A percentile compares a stretch with the other conserved stretches of the same genome.
These are phyloP conservation scores for Phrynocephalus versicolor DNA, from an alignment of 2,113 vertebrate species.

Conservation along the genomic window DNA sequence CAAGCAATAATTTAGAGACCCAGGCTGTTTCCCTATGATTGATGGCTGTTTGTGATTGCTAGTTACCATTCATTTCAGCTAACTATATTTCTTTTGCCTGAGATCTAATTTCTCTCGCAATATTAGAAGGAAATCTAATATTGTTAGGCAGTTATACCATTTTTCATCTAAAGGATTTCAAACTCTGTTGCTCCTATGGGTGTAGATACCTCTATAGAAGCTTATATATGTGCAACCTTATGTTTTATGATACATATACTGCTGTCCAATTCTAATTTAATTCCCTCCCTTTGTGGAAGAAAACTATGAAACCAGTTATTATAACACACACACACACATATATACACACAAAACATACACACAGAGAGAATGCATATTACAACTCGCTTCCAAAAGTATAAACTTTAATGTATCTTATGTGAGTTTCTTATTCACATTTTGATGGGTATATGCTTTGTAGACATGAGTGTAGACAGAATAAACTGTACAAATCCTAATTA, in stretches of 20 bases:
- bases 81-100: conserved; percentile 6
- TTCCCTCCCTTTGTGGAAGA: not conserved
- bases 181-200: not conserved
- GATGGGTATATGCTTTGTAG: too few species aligned
- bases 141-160: not conserved
- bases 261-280: not conserved
- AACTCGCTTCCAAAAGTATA: too few species aligned
- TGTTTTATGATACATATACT: not conserved
- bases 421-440: too few species aligned
- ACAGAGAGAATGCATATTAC: too few species aligned
- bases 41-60: conserved; percentile 45
- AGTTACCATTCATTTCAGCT: conserved; percentile 41
- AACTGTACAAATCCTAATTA: too few species aligned
- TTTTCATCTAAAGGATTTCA: conserved; percentile 14
- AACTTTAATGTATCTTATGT: too few species aligned
- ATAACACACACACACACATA: too few species aligned
- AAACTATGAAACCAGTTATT: not conserved
- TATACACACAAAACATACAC: too few species aligned
- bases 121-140: conserved; percentile 15
- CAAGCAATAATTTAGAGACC: conserved; percentile 53
- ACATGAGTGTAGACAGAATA: too few species aligned
- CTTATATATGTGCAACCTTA: too few species aligned
- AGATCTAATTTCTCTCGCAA: conserved; percentile 23
- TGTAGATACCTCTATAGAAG: not conserved
- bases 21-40: conserved; percentile 31